phyloP scores from a whole-genome alignment of 2,888 invertebrate species.

The Scaeva pyrastri region DNA sequence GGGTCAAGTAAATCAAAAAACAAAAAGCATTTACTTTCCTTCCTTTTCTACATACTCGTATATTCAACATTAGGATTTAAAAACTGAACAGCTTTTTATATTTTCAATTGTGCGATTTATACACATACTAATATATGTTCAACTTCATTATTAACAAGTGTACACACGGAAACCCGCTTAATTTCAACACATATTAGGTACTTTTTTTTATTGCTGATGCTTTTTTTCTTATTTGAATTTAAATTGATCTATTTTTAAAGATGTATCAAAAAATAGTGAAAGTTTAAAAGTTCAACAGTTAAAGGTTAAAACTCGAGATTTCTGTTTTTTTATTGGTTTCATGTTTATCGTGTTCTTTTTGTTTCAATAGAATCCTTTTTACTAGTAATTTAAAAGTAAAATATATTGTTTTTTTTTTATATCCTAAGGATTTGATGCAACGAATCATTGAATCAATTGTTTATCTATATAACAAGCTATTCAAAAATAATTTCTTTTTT shows the following conservation, averaged over 20 bases:
- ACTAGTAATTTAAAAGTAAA: not conserved
- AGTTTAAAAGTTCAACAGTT: not conserved
- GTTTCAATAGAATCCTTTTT: not conserved
- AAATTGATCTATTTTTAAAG: not conserved
- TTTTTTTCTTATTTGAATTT: not conserved
- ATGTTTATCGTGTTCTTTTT: not conserved
- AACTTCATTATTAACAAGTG: not conserved
- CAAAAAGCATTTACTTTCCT: not conserved
- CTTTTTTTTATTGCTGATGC: not conserved
- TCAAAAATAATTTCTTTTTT: slow-evolving; percentile 30
- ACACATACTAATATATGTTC: not conserved
- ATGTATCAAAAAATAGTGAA: not conserved
- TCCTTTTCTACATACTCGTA: too few relatives aligned
- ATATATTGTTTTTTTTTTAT: not conserved
- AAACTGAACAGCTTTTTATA: not conserved
- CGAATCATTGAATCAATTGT: slow-evolving; percentile 6
- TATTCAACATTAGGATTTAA: not conserved
- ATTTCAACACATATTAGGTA: slow-evolving; percentile 4
- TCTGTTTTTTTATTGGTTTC: not conserved
- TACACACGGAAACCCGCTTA: not conserved
- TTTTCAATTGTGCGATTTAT: not conserved
- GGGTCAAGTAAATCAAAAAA: not conserved
- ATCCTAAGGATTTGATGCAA: slow-evolving; percentile 37
- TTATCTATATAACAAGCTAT: slow-evolving; percentile 39
- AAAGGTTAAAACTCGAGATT: not conserved